Conservation (phyloP, 1,140 invertebrate genomes). For the Psix sp. region DNA sequence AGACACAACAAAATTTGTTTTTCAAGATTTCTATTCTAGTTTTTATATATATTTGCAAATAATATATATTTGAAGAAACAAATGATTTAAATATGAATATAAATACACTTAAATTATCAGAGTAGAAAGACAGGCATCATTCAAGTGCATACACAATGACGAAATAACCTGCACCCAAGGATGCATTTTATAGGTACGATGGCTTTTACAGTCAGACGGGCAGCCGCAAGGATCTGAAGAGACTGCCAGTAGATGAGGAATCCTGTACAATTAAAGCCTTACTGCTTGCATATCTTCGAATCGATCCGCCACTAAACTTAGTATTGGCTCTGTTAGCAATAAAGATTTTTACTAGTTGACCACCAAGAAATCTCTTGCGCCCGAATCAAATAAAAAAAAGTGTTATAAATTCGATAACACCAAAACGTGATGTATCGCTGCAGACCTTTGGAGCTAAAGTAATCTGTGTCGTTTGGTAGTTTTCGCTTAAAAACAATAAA, state of each 20-base stretch:
- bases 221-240: conserved; percentile 68
- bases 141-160: conserved; percentile 58
- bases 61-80: no score
- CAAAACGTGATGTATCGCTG: conserved; percentile 21
- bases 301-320: conserved; percentile 76
- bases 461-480: conserved; percentile 5
- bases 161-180: conserved; percentile 70
- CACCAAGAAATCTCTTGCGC: conserved; percentile 55
- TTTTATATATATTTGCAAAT: no score
- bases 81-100: neutral
- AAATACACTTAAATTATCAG: conserved; percentile 53
- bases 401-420: conserved; percentile 42
- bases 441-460: conserved; percentile 19
- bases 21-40: no score
- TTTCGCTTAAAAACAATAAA: conserved; percentile 38
- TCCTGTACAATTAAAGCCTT: conserved; percentile 78
- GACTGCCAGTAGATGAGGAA: conserved; percentile 74
- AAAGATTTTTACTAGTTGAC: conserved; percentile 72
- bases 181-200: conserved; percentile 78
- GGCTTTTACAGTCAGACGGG: conserved; percentile 74
- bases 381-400: conserved; percentile 47
- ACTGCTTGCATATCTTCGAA: conserved; percentile 77
- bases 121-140: conserved; percentile 35
- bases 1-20: no score
- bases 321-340: conserved; percentile 72